Evolutionary conservation across 1,140 invertebrate species (phyloP).

Genomic region (silkworm (Bombyx mori)): DNA sequence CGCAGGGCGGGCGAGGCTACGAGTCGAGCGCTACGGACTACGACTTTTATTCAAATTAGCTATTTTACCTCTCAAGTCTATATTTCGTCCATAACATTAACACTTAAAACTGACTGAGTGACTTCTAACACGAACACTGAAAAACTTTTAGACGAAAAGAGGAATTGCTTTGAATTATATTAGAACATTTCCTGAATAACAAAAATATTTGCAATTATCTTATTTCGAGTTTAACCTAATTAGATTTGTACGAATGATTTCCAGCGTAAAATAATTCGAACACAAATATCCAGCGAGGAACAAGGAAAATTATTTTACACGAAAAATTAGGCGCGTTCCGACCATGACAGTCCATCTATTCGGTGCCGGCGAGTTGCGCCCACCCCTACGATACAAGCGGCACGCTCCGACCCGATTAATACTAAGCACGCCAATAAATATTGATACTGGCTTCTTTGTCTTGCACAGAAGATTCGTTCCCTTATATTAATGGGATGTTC

Average conservation of each 20-base stretch:
- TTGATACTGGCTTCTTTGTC: conserved; percentile 63
- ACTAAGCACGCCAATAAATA: conserved; percentile 68
- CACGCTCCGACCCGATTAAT: conserved; percentile 60
- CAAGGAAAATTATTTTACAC: conserved; percentile 24
- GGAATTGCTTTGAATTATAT: too few species aligned
- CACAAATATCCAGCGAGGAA: neutral
- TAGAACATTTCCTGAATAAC: too few species aligned
- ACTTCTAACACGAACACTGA: too few species aligned
- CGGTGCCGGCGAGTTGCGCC: conserved; percentile 27
- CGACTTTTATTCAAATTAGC: conserved; percentile 1
- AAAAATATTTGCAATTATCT: too few species aligned
- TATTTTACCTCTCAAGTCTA: neutral
- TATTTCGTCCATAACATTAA: neutral
- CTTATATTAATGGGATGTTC: conserved; percentile 59
- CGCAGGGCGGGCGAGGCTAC: conserved; percentile 26
- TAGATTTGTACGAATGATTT: too few species aligned
- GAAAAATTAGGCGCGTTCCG: conserved; percentile 40
- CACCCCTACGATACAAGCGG: conserved; percentile 41
- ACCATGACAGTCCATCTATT: conserved; percentile 56
- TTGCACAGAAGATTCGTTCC: conserved; percentile 53
- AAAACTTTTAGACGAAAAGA: too few species aligned
- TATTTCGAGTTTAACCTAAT: too few species aligned
- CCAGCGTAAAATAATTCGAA: too few species aligned
- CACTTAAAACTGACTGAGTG: too few species aligned
- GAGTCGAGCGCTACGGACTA: conserved; percentile 32